These are phyloP conservation scores for Podargus strigoides DNA, from an alignment of 2,797 vertebrate species.

Conservation along the genomic window DNA sequence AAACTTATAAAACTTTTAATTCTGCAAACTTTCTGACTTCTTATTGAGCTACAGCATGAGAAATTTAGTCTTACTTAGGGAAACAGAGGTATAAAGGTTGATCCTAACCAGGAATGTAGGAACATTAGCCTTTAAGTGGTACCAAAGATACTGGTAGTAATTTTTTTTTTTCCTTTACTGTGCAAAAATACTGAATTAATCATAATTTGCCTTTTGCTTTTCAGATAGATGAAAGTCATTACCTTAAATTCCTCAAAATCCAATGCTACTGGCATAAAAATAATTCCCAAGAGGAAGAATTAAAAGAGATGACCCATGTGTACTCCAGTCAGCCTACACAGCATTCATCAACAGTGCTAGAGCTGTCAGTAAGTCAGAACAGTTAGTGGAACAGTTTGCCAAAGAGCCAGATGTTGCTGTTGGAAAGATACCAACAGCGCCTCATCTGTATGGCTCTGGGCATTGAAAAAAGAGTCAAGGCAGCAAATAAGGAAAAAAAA, in stretches of 20 bases:
- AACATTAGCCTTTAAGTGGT: neutral
- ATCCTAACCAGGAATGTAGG: neutral
- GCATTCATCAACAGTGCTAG: neutral
- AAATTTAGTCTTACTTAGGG: neutral
- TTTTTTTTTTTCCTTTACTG: neutral
- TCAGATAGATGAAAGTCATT: neutral
- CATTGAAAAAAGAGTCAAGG: neutral
- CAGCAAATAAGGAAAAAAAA: neutral
- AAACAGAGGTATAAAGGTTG: neutral
- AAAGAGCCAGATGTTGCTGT: constrained; percentile 40
- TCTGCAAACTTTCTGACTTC: neutral
- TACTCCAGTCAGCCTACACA: neutral
- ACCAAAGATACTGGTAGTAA: neutral
- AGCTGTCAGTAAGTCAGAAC: constrained; percentile 28
- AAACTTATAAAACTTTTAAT: neutral
- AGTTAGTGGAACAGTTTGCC: constrained; percentile 28
- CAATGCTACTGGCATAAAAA: constrained; percentile 45
- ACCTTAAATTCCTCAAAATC: constrained; percentile 32
- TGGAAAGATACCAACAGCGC: neutral
- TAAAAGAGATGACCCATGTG: neutral
- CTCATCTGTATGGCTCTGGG: neutral
- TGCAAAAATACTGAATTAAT: constrained; percentile 27
- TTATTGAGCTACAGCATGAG: neutral
- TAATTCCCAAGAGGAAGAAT: neutral
- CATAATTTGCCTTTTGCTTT: constrained; percentile 31